Evolutionary conservation across 2,888 invertebrate genomes (phyloP), one percentile per base, ranked within the genome.

Genomic region (Dorcus parallelipipedus): DNA sequence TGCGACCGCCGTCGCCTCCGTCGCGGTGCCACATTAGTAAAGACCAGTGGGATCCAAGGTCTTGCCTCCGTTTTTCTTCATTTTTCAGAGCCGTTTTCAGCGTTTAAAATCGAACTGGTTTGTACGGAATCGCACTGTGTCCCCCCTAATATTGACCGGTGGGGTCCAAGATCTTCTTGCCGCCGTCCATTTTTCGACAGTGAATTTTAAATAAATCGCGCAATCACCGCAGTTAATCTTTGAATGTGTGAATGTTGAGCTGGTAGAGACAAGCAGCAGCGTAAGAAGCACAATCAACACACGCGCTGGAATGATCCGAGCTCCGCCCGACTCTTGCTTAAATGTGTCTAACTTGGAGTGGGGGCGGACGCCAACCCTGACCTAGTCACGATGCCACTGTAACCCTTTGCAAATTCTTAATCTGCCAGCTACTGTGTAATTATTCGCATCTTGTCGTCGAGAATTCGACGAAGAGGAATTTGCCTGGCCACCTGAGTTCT

Each of bases 1-100:
- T 75, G 65, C 78, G 78, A 66, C 78, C 78, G 59, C 78, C 78
- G 73, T 78, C 77, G 71, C 78, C 77, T 69, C 71, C 73, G 64
- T 72, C 71, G 63, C 74, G 73, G 65, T 76, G 77, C 77, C 77
- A 77, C 78, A 78, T 76, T 68, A 78, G 70, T 79, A 79, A 62
- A 78, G 72, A 67, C 78, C 79, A 41, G 79, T 79, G 47, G 79
- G 79, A 63, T 78, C 78, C 65, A 69, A 62, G 54, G 65, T 56
- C 60, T 66, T 66, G 59, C 63, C 64, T 64, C 64, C 66, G 60
- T 63, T 63, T 40, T 60, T 54, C 63, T 61, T 62, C 63, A 64
- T 64, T 23, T 59, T 54, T 48, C 50, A 48, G 48, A 51, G 40
- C 50, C 52, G 43, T 47, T 54, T 59, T 49, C 45, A 23, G 17